A percentile compares a stretch with the other conserved stretches of the same genome.
These are phyloP conservation scores for Podarcis lilfordi DNA, from an alignment of 2,797 vertebrate genomes.

Conservation along the genomic window DNA sequence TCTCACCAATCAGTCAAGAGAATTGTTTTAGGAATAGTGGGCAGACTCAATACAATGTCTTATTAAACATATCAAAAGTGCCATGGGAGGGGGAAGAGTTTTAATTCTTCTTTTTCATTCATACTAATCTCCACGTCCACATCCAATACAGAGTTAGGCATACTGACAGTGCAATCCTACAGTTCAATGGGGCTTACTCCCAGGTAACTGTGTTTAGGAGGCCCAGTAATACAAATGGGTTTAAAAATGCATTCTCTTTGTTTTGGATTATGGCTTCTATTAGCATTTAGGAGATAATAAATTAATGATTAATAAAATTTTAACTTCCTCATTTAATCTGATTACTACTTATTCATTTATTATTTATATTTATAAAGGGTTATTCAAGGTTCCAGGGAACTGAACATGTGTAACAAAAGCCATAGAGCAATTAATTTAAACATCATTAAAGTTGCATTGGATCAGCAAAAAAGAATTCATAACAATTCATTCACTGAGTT, in stretches of 20 bases:
- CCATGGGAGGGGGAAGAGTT: slow-evolving; percentile 37
- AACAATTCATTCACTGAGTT: too few relatives aligned
- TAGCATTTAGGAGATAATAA: not conserved
- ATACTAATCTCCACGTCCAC: slow-evolving; percentile 1
- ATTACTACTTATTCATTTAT: not conserved
- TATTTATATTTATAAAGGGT: too few relatives aligned
- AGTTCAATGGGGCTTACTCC: not conserved
- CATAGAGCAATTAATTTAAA: too few relatives aligned
- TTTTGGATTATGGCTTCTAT: not conserved
- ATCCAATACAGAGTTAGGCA: not conserved
- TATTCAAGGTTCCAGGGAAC: too few relatives aligned
- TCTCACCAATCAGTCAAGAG: not conserved
- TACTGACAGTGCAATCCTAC: not conserved
- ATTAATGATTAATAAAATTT: too few relatives aligned
- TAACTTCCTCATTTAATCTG: not conserved
- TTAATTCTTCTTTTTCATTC: slow-evolving; percentile 47
- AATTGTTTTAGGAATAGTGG: slow-evolving; percentile 54
- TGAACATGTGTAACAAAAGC: too few relatives aligned
- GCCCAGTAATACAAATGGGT: too few relatives aligned
- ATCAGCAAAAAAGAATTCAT: too few relatives aligned
- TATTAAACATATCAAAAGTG: slow-evolving; percentile 36
- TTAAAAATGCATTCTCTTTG: too few relatives aligned
- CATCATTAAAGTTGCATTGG: too few relatives aligned
- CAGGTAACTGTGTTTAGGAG: not conserved
- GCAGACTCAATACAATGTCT: slow-evolving; percentile 19